Base-by-base conservation (phyloP, 2,797 vertebrate genomes). In the Lepilemur septentrionalis region DNA sequence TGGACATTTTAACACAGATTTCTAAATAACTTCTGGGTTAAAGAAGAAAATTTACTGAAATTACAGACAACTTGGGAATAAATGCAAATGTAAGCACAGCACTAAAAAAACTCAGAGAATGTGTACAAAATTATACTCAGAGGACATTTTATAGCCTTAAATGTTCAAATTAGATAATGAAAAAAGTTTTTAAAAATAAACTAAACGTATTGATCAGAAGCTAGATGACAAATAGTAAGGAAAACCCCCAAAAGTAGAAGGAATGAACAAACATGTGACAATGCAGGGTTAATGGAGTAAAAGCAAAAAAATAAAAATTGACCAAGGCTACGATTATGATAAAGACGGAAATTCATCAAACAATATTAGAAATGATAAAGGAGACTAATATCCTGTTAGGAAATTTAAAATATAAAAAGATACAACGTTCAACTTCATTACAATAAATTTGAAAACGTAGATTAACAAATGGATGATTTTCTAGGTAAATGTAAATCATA, bases 401-500 rank as follows among this genome's bases (percentile, higher is more conserved):
- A 81, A 3, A 79, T 28, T 86, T 73, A 78, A 95, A 96, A 95
- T 17, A 17, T 95, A 86, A 82, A 95, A 94, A 73, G 25, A 85
- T 81, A 88, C 46, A 17, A 52, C 50, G 6, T 20, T 90, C 52
- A 87, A 80, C 30, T 94, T 91, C 38, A 84, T 94, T 80, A 81
- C 38, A 84, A 89, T 94, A 96, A 35, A 93, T 84, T 81, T 88
- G 79, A 65, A 87, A 94, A 43, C 73, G 30, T 76, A n/a, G 38
- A 90, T 84, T 96, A 4, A 57, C 94, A 97, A 96, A 46, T 72
- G 25, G 35, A 65, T 91, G 7, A 38, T 85, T 87, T 93, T 38
- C 48, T 91, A 89, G 43, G 23, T 80, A 95, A 95, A 96, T 75
- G 86, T 43, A 76, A 94, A 76, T 96, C 78, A 55, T 94, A 81